A percentile compares a stretch with the other conserved stretches of the same genome.
phyloP scores from a whole-genome alignment of 2,888 invertebrate genomes.

The Diploptera punctata region DNA sequence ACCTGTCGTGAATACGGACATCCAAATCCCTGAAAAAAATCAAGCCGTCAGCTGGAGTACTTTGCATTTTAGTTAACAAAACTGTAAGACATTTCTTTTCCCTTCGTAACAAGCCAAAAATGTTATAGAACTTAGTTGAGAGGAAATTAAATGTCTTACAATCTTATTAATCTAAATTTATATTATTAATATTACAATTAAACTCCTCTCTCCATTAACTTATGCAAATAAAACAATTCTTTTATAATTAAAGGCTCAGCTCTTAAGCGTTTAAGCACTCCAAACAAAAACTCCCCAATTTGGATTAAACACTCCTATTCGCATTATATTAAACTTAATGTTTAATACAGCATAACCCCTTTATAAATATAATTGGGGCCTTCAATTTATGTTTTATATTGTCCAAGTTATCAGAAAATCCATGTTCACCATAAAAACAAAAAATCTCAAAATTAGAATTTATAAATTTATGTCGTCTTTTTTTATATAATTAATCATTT shows the following conservation, averaged over 20 bases:
- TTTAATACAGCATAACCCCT: not conserved
- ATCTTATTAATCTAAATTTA: slow-evolving; percentile 24
- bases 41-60: slow-evolving; percentile 30
- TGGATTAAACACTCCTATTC: slow-evolving; percentile 10
- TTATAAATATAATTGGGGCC: no score
- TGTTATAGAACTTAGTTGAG: not conserved
- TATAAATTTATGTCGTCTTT: no score
- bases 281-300: slow-evolving; percentile 20
- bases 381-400: no score
- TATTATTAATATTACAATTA: slow-evolving; percentile 15
- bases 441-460: no score
- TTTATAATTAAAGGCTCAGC: slow-evolving; percentile 14
- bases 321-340: not conserved
- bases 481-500: no score
- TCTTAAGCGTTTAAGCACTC: slow-evolving; percentile 21
- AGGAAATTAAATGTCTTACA: slow-evolving; percentile 21
- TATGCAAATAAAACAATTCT: slow-evolving; percentile 14
- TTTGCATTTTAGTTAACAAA: slow-evolving; percentile 26
- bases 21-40: slow-evolving; percentile 44
- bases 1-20: slow-evolving; percentile 44
- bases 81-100: slow-evolving; percentile 20
- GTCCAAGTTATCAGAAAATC: no score
- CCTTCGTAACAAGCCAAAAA: not conserved
- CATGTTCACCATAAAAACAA: no score
- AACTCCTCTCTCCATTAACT: slow-evolving; percentile 12